phyloP scores from a whole-genome alignment of 1,140 invertebrate genomes.

The Anoplophora glabripennis region DNA sequence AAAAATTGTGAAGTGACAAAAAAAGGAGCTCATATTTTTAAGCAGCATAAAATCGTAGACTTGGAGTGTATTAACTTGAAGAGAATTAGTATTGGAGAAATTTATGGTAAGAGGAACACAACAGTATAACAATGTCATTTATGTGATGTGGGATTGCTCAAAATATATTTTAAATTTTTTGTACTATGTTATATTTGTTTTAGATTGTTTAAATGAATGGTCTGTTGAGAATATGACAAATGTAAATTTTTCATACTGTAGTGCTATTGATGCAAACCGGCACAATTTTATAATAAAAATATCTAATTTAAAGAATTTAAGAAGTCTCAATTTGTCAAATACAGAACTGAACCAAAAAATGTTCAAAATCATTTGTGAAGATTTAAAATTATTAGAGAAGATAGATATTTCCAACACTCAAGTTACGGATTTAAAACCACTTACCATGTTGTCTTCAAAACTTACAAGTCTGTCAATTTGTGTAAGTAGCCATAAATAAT shows the following conservation, averaged over 20 bases:
- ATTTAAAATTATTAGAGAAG: conserved; percentile 64
- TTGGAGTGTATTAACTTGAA: conserved; percentile 56
- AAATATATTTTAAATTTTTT: not conserved
- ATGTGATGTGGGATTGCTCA: not conserved
- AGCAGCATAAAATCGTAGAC: conserved; percentile 63
- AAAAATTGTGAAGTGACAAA: conserved; percentile 59
- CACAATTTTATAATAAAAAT: conserved; percentile 53
- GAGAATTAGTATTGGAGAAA: conserved; percentile 37
- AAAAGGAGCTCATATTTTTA: conserved; percentile 64
- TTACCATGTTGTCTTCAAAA: conserved; percentile 15
- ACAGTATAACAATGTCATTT: not conserved
- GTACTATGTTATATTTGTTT: conserved; percentile 23
- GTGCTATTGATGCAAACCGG: conserved; percentile 59
- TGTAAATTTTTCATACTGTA: conserved; percentile 66
- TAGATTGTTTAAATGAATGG: conserved; percentile 69
- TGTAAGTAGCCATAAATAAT: conserved; percentile 20
- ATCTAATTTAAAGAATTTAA: conserved; percentile 60
- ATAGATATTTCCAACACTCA: conserved; percentile 70
- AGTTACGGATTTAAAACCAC: conserved; percentile 65
- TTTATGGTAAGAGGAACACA: conserved; percentile 32
- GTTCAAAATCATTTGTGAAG: conserved; percentile 67
- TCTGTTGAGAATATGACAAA: conserved; percentile 64
- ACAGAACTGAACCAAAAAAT: conserved; percentile 71
- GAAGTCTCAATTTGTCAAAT: conserved; percentile 67
- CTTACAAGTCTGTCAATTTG: conserved; percentile 32